Conservation (phyloP, 2,113 vertebrate genomes). For the Cyphomyrus plagiostoma region DNA sequence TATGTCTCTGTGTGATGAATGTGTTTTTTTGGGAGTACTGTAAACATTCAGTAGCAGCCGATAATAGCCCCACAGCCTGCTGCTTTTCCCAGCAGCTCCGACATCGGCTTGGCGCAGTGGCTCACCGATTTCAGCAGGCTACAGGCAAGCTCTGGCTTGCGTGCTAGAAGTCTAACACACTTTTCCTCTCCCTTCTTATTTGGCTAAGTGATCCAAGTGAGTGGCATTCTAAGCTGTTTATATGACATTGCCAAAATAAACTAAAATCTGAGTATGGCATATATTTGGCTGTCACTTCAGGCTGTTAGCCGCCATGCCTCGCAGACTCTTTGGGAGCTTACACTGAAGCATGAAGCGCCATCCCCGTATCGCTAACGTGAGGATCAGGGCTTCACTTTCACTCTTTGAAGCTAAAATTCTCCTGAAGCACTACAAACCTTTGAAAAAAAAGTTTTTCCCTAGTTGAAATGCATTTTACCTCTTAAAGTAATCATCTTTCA, state of each 20-base stretch:
- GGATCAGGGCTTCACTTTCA: background rate
- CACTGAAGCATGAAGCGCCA: background rate
- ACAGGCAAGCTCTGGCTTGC: slow-evolving; percentile 20
- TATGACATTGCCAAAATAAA: background rate
- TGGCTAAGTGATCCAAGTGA: background rate
- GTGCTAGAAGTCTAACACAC: background rate
- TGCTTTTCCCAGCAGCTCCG: slow-evolving; percentile 49
- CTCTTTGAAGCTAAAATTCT: slow-evolving; percentile 2
- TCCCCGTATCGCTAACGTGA: background rate
- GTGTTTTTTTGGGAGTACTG: background rate
- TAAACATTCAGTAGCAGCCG: background rate
- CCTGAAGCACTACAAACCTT: background rate
- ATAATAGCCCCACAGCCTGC: slow-evolving; percentile 21
- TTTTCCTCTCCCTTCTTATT: background rate
- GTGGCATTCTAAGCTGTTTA: background rate
- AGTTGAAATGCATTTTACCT: background rate
- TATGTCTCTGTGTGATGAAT: background rate
- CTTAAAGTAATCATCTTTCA: background rate
- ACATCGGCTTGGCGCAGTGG: slow-evolving; percentile 47
- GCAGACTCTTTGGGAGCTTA: background rate
- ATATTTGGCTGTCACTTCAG: background rate
- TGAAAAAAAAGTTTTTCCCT: background rate
- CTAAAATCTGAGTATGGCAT: background rate
- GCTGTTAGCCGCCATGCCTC: background rate
- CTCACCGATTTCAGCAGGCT: slow-evolving; percentile 43